Conservation (phyloP, 2,113 vertebrate genomes). For the Gasterosteus nipponicus region DNA sequence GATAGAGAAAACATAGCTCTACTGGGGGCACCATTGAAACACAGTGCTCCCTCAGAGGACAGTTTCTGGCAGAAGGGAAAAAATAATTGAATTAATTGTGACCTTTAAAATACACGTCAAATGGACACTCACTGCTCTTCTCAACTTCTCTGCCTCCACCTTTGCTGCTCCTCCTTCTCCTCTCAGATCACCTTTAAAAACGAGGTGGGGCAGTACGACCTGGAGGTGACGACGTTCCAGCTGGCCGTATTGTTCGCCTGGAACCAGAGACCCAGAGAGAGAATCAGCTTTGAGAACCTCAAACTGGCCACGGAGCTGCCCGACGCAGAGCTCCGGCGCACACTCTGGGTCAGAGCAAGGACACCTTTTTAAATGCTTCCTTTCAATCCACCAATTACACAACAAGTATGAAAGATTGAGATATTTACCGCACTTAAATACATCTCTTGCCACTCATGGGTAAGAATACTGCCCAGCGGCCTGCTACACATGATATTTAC, state of each 20-base stretch:
- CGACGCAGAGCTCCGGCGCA: slow-evolving; percentile 96
- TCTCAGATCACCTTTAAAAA: slow-evolving; percentile 97
- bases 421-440: background rate
- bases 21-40: background rate
- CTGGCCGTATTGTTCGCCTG: slow-evolving; percentile 96
- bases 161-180: background rate
- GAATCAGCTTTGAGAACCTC: slow-evolving; percentile 98
- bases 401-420: slow-evolving; percentile 40
- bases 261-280: slow-evolving; percentile 98
- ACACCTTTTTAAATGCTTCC: background rate
- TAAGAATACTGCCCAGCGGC: background rate
- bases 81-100: background rate
- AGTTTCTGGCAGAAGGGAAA: background rate
- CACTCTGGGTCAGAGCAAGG: slow-evolving; percentile 89
- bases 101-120: background rate
- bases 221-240: slow-evolving; percentile 98
- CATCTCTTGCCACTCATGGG: background rate
- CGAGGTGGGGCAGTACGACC: slow-evolving; percentile 96
- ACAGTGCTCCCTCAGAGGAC: background rate
- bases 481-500: background rate
- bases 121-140: background rate
- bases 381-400: background rate
- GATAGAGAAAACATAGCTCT: background rate
- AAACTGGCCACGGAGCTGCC: slow-evolving; percentile 97
- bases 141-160: background rate